Evolutionary conservation across 1,140 invertebrate genomes (phyloP).

Genomic region (Ceratina japonica): DNA sequence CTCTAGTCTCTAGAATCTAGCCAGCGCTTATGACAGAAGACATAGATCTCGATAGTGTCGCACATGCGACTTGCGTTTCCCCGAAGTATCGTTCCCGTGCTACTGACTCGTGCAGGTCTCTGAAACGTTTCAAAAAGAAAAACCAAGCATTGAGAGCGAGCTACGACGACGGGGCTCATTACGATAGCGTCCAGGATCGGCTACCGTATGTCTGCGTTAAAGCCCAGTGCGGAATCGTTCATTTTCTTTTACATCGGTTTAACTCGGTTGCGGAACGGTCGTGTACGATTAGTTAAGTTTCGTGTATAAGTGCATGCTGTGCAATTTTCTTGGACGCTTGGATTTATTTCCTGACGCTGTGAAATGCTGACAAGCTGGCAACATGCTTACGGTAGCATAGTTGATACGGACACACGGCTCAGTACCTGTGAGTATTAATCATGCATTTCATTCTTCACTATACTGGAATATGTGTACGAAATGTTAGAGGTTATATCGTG

Average conservation of each 20-base stretch:
- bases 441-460: neutral
- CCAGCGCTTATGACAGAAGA: slow-evolving; percentile 32
- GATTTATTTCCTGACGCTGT: slow-evolving; percentile 62
- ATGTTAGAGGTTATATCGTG: slow-evolving; percentile 38
- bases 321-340: slow-evolving; percentile 44
- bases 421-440: slow-evolving; percentile 63
- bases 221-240: neutral
- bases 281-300: slow-evolving; percentile 32
- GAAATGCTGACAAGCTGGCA: slow-evolving; percentile 74
- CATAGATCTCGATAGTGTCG: slow-evolving; percentile 29
- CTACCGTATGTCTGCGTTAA: slow-evolving; percentile 7
- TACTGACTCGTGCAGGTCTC: slow-evolving; percentile 15
- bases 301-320: slow-evolving; percentile 35
- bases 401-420: slow-evolving; percentile 63
- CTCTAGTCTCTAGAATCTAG: slow-evolving; percentile 41
- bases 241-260: neutral
- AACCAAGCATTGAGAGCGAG: slow-evolving; percentile 11
- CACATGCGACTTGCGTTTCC: slow-evolving; percentile 17
- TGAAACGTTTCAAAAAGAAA: slow-evolving; percentile 42
- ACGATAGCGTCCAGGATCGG: neutral
- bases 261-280: slow-evolving; percentile 8
- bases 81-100: slow-evolving; percentile 8
- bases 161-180: neutral
- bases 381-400: slow-evolving; percentile 67
- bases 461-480: neutral